Conservation (phyloP, 2,797 vertebrate species). For the Onychomys torridus region DNA sequence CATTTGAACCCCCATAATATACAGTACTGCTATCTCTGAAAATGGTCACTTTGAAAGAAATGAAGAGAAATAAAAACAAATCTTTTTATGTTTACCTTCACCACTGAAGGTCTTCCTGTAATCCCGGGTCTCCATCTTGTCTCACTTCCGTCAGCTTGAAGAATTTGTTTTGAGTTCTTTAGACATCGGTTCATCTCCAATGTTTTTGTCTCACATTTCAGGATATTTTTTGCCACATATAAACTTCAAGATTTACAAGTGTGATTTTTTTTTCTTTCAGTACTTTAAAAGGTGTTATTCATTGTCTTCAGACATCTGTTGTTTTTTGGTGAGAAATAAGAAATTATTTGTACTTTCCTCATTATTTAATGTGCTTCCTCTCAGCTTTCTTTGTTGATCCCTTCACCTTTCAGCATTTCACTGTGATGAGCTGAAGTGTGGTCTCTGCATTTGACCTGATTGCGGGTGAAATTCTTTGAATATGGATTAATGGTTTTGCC, state of each 20-base stretch:
- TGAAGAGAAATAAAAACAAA: background rate
- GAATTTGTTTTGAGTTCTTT: slow-evolving; percentile 24
- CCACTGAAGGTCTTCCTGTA: background rate
- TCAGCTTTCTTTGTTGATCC: slow-evolving; percentile 49
- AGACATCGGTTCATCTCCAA: slow-evolving; percentile 30
- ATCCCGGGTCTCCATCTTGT: background rate
- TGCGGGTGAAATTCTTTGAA: slow-evolving; percentile 7
- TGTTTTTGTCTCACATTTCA: slow-evolving; percentile 46
- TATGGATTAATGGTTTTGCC: slow-evolving; percentile 25
- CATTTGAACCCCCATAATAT: background rate
- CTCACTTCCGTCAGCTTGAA: slow-evolving; percentile 29
- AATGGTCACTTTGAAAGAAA: slow-evolving; percentile 27
- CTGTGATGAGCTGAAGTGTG: background rate
- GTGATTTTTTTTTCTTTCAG: slow-evolving; percentile 39
- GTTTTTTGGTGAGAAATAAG: slow-evolving; percentile 60
- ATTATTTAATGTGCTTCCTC: background rate
- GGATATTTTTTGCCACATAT: slow-evolving; percentile 40
- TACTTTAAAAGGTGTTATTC: slow-evolving; percentile 52
- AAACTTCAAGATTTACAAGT: slow-evolving; percentile 30
- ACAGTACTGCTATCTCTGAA: background rate
- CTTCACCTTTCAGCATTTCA: slow-evolving; percentile 44
- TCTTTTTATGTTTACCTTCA: background rate
- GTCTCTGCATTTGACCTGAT: slow-evolving; percentile 27
- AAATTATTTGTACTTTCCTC: background rate
- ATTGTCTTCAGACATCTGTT: slow-evolving; percentile 21